These are phyloP conservation scores for Lepidurus couesii DNA, from an alignment of 1,140 invertebrate species.

Conservation along the genomic window DNA sequence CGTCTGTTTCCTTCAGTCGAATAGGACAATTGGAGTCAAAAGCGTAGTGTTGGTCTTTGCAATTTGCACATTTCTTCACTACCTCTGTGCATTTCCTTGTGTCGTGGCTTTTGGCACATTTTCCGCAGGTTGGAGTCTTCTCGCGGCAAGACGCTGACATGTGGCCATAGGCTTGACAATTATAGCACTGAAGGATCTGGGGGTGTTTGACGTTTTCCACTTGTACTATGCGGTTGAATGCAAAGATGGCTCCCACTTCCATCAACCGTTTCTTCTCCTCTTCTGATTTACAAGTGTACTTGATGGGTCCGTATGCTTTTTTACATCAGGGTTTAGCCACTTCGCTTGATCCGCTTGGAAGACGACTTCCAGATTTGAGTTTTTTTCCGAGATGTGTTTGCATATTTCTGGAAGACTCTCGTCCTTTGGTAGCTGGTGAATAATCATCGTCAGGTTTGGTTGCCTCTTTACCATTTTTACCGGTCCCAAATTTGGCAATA, in stretches of 20 bases:
- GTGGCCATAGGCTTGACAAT: slow-evolving; percentile 16
- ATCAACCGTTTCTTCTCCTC: background rate
- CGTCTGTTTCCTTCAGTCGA: no score
- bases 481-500: slow-evolving; percentile 13
- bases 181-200: slow-evolving; percentile 16
- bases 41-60: background rate
- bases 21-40: no score
- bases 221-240: slow-evolving; percentile 22
- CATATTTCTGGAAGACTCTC: no score
- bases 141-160: slow-evolving; percentile 8
- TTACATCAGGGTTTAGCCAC: slow-evolving; percentile 16
- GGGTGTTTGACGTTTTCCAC: background rate
- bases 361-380: no score
- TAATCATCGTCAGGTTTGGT: slow-evolving; percentile 4
- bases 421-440: slow-evolving; percentile 26
- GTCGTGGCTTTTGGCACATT: background rate
- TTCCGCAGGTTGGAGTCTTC: background rate
- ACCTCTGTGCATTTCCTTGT: no score
- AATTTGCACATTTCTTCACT: background rate
- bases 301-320: background rate
- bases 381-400: no score
- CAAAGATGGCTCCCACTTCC: background rate
- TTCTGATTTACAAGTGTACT: background rate
- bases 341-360: no score
- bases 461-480: background rate